A percentile compares a stretch with the other conserved stretches of the same genome.
Evolutionary conservation across 30 jellyfish, hydroid and myxozoan genomes (phyloP).

Genomic region (Phacellophora camtschatica): DNA sequence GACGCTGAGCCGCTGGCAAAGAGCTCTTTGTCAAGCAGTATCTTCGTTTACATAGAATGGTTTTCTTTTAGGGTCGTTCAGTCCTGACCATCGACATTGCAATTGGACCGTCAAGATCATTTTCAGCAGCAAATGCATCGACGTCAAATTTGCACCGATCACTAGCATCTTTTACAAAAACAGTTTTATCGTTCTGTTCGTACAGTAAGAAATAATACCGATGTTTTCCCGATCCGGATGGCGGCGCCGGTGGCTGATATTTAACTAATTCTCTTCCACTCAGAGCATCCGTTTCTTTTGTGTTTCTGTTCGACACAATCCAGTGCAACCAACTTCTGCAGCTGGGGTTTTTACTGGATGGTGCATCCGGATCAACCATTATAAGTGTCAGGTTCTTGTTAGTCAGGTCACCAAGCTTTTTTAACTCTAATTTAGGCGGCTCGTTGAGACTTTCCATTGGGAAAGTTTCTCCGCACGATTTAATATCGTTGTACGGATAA

Average conservation of each 20-base stretch:
- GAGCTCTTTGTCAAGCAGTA: too few relatives aligned
- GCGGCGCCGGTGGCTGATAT: constrained; percentile 64
- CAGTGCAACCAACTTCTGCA: constrained; percentile 87
- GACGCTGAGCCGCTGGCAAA: too few relatives aligned
- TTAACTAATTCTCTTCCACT: constrained; percentile 45
- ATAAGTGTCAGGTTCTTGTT: constrained; percentile 62
- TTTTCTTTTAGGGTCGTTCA: constrained; percentile 34
- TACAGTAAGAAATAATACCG: constrained; percentile 49
- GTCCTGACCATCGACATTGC: constrained; percentile 56
- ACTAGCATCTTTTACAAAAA: constrained; percentile 27
- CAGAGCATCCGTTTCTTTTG: constrained; percentile 1
- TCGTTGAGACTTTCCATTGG: constrained; percentile 43
- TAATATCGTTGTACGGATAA: constrained; percentile 53
- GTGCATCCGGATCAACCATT: constrained; percentile 94
- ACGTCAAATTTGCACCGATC: constrained; percentile 68
- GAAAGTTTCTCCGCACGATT: constrained; percentile 43
- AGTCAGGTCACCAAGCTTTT: constrained; percentile 48
- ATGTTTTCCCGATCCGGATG: constrained; percentile 75
- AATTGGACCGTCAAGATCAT: constrained; percentile 56
- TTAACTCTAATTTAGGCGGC: constrained; percentile 51
- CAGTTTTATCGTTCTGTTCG: constrained; percentile 66
- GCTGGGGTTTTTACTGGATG: constrained; percentile 72
- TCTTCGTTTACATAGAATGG: too few relatives aligned
- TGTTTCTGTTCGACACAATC: constrained; percentile 44
- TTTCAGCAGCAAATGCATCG: constrained; percentile 44